Base-by-base conservation (phyloP, 2,888 invertebrate genomes). In the Tachina fera region DNA sequence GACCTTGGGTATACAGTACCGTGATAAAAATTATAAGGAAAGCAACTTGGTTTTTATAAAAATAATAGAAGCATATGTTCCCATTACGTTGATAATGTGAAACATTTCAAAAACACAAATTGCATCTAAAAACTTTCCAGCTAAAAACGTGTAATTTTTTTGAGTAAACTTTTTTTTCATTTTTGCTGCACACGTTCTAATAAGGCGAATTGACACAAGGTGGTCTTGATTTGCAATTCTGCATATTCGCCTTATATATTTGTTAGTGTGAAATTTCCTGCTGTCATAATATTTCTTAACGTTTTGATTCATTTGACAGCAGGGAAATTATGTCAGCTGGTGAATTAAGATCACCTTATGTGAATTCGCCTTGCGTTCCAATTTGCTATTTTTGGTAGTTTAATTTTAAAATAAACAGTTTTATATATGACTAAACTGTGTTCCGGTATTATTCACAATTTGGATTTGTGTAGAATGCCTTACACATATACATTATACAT, bases 91-190 rank as follows among this genome's bases (percentile, higher is more conserved):
- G n/a, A 51, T 60, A 56, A 67, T 58, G 47, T 67, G 51, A 60
- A 77, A 22, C 19, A 60, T 80, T 81, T 60, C 67, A 81, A 67
- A 60, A 74, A 67, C 74, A 67, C 74, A 74, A 67, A 49, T 65
- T 72, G 47, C 56, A 65, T 63, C 72, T 41, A 8, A 13, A 41
- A 49, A 65, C 67, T 56, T 60, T 68, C 49, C n/a, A 58, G 11
- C 14, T 22, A 61, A 16, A 61, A 43, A 16, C 16, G 31, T 31
- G 6, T 11, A 61, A 61, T 43, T 16, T 11, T 61, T 58, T 31
- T 58, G 31, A 58, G 16, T 43, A 41, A 61, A 43, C 1, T 4
- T 31, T 31, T 31, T 31, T 31, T 31, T 31, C 41, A 16, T 43
- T 41, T 43, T 22, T 22, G 9, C 13, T 51, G 31, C 19, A 39